Evolutionary conservation across 2,797 vertebrate genomes (phyloP).

Genomic region (Syngnathus acus): DNA sequence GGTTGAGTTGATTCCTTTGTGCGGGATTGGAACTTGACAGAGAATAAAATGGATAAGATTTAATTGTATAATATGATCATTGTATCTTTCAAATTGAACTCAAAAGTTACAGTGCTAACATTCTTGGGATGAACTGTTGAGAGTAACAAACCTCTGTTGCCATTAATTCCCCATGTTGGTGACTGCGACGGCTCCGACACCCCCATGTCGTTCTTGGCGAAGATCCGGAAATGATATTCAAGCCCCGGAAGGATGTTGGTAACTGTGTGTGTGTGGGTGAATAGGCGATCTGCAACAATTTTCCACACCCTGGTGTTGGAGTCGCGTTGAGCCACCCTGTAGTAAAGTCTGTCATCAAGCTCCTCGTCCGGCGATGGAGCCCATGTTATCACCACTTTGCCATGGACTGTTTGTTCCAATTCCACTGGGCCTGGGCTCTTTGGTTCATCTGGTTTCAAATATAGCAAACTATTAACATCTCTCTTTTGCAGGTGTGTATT

Average conservation of each 20-base stretch:
- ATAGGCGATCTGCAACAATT: constrained; percentile 69
- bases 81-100: not conserved
- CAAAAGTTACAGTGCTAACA: not conserved
- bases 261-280: constrained; percentile 75
- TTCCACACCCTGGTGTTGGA: constrained; percentile 69
- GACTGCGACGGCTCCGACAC: constrained; percentile 75
- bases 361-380: constrained; percentile 77
- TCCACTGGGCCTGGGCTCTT: constrained; percentile 73
- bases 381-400: constrained; percentile 76
- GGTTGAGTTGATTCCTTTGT: constrained; percentile 17
- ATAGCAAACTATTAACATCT: not conserved
- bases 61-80: not conserved
- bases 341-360: constrained; percentile 67
- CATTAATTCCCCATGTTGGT: constrained; percentile 72
- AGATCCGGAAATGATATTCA: constrained; percentile 79
- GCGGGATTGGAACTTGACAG: constrained; percentile 35
- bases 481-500: not conserved
- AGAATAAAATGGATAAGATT: not conserved
- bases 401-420: constrained; percentile 74
- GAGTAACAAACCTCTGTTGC: constrained; percentile 61
- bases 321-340: constrained; percentile 71
- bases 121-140: not conserved
- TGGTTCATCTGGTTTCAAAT: constrained; percentile 68
- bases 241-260: constrained; percentile 66
- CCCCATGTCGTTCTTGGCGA: constrained; percentile 82